These are phyloP conservation scores for Agrenia bidenticulata DNA, from an alignment of 2,888 invertebrate species.

Conservation along the genomic window DNA sequence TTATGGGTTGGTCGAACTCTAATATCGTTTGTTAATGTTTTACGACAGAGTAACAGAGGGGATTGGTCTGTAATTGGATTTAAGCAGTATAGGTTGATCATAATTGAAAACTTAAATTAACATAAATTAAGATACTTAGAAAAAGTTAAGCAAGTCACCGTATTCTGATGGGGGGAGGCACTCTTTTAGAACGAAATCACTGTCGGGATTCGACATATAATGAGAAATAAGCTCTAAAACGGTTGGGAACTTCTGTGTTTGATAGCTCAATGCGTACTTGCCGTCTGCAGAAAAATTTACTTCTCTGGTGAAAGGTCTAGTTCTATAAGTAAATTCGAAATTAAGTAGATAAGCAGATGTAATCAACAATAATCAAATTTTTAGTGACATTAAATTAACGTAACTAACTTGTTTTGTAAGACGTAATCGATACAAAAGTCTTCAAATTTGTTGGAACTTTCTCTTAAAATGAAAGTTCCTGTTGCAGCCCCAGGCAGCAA, in stretches of 20 bases:
- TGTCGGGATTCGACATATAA: slow-evolving; percentile 62
- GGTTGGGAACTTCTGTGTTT: slow-evolving; percentile 52
- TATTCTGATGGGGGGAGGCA: slow-evolving; percentile 85
- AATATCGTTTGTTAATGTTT: slow-evolving; percentile 28
- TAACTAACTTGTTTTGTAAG: slow-evolving; percentile 67
- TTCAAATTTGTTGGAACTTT: slow-evolving; percentile 77
- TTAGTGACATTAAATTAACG: too few species aligned
- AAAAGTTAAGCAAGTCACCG: slow-evolving; percentile 60
- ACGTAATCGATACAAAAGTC: slow-evolving; percentile 80
- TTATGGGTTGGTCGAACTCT: slow-evolving; percentile 58
- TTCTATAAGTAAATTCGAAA: too few species aligned
- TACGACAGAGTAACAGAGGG: slow-evolving; percentile 66
- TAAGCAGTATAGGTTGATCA: too few species aligned
- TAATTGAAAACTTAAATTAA: too few species aligned
- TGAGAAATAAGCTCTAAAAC: slow-evolving; percentile 64
- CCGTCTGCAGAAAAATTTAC: slow-evolving; percentile 32
- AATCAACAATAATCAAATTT: too few species aligned
- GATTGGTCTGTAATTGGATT: slow-evolving; percentile 64
- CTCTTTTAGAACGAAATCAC: slow-evolving; percentile 66
- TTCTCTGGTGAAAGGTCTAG: slow-evolving; percentile 40
- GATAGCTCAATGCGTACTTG: slow-evolving; percentile 34
- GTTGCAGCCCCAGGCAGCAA: slow-evolving; percentile 72
- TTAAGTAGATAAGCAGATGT: too few species aligned
- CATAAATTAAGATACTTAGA: slow-evolving; percentile 25
- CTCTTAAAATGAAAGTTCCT: slow-evolving; percentile 78